These are phyloP conservation scores for Murina feae DNA, from an alignment of 2,113 vertebrate species.

Conservation along the genomic window DNA sequence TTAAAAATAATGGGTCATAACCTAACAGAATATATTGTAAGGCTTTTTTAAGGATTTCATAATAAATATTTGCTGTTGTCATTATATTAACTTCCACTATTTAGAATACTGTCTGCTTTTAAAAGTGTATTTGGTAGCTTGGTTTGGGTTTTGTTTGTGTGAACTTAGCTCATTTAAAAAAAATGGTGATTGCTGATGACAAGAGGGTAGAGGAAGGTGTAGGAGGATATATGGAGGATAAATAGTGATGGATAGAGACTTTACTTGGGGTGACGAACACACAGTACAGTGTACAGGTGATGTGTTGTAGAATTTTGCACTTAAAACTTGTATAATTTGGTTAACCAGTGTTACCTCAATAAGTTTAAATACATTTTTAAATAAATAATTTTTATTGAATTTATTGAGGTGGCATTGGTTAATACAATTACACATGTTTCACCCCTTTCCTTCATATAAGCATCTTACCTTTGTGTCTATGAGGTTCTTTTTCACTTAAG, in stretches of 20 bases:
- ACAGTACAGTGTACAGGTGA: too few species aligned
- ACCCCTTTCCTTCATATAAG: neutral
- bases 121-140: conserved; percentile 28
- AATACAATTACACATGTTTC: neutral
- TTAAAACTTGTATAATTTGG: too few species aligned
- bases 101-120: conserved; percentile 49
- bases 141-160: neutral
- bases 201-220: too few species aligned
- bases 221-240: too few species aligned
- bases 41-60: neutral
- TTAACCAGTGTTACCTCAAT: too few species aligned
- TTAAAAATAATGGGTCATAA: neutral
- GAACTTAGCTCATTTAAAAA: neutral
- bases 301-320: too few species aligned
- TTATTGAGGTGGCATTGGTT: neutral
- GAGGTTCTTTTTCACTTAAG: neutral
- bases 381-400: neutral
- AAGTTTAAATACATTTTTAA: too few species aligned
- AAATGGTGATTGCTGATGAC: neutral
- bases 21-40: neutral
- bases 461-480: neutral
- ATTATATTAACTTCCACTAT: neutral
- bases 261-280: too few species aligned
- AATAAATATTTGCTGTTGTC: neutral
- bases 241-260: too few species aligned